These are phyloP conservation scores for Tineola bisselliella DNA, from an alignment of 2,888 invertebrate genomes.

Conservation along the genomic window DNA sequence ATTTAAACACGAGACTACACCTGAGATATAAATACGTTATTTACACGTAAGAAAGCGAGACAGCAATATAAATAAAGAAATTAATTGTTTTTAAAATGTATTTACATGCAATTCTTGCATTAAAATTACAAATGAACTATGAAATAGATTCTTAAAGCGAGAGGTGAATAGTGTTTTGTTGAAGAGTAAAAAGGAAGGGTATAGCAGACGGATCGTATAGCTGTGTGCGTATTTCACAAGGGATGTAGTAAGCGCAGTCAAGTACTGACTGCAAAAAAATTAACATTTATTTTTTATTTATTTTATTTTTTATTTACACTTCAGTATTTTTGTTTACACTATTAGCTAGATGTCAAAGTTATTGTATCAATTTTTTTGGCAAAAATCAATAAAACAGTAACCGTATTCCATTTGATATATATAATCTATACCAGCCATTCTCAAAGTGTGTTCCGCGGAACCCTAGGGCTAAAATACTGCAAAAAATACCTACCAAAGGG, in stretches of 20 bases:
- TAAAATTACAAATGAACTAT: not conserved
- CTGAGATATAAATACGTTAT: not conserved
- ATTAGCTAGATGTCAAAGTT: no score
- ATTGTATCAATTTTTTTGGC: no score
- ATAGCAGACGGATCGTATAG: constrained; percentile 11
- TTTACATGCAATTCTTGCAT: not conserved
- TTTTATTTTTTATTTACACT: no score
- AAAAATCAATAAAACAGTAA: no score
- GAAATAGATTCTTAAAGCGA: not conserved
- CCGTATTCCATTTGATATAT: no score
- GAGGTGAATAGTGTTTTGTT: not conserved
- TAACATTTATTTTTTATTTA: not conserved
- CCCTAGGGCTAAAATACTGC: no score
- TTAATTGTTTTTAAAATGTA: not conserved
- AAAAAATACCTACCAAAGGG: no score
- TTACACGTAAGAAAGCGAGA: constrained; percentile 16
- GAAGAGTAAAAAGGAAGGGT: not conserved
- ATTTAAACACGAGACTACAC: not conserved
- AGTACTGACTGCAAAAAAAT: constrained; percentile 33
- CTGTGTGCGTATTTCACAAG: constrained; percentile 22
- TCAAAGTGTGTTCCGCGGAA: no score
- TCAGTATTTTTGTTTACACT: no score
- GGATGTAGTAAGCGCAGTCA: constrained; percentile 50
- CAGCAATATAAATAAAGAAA: not conserved
- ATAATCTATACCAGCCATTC: no score